Conservation (phyloP, 1,140 invertebrate genomes). For the Lepidurus packardi region DNA sequence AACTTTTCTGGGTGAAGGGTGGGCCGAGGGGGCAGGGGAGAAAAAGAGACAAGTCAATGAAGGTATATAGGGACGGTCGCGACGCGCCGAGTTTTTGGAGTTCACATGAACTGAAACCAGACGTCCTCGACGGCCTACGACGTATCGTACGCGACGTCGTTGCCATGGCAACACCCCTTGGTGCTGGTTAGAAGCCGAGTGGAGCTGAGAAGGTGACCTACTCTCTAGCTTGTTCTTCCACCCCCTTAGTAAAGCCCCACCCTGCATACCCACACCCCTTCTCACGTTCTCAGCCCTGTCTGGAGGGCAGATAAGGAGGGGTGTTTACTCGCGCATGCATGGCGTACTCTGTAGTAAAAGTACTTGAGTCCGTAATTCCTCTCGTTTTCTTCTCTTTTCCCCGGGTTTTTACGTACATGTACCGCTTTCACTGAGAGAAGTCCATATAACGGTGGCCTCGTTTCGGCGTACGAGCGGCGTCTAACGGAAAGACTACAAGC, state of each 20-base stretch:
- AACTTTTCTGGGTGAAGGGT: not conserved
- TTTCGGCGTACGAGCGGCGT: not conserved
- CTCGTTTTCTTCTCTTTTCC: not conserved
- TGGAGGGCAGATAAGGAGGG: constrained; percentile 3
- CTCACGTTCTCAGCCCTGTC: constrained; percentile 16
- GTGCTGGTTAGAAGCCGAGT: not conserved
- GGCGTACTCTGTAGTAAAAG: not conserved
- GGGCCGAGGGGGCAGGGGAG: not conserved
- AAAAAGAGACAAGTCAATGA: constrained; percentile 10
- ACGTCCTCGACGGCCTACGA: constrained; percentile 1
- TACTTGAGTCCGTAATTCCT: not conserved
- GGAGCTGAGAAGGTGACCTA: not conserved
- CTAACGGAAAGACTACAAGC: not conserved
- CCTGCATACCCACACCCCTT: not conserved
- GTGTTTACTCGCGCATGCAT: not conserved
- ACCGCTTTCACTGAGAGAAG: not conserved
- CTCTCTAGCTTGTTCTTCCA: not conserved
- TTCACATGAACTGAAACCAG: not conserved
- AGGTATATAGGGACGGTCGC: not conserved
- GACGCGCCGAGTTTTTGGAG: not conserved
- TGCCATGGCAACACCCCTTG: not conserved
- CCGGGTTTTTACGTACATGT: not conserved
- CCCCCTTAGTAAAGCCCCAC: not conserved
- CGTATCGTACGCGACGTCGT: not conserved
- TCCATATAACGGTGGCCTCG: not conserved